Conservation (phyloP, 2,797 vertebrate genomes). For the Malacoraja senta region DNA sequence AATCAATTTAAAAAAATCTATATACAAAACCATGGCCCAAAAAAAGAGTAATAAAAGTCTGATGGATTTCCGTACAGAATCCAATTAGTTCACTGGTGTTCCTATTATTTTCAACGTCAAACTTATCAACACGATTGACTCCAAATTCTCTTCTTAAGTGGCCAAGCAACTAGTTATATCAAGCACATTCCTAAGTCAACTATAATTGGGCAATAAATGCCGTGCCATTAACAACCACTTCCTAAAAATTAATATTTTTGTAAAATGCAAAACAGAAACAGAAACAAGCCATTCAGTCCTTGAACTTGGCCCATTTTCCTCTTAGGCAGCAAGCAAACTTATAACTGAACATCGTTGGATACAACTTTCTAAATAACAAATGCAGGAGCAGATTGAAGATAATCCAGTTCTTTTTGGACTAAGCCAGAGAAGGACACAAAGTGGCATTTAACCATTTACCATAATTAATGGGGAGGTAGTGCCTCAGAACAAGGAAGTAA, state of each 20-base stretch:
- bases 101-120: not conserved
- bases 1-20: no score
- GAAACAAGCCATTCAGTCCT: not conserved
- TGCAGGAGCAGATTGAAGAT: not conserved
- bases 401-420: no score
- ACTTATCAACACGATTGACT: not conserved
- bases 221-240: not conserved
- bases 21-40: not conserved
- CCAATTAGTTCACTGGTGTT: no score
- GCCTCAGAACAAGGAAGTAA: not conserved
- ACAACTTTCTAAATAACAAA: not conserved
- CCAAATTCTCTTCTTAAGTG: not conserved
- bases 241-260: not conserved
- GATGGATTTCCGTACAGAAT: not conserved
- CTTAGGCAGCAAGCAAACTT: not conserved
- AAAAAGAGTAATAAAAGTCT: no score
- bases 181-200: not conserved
- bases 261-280: not conserved
- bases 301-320: not conserved
- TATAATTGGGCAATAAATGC: not conserved
- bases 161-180: not conserved
- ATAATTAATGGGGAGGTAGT: no score
- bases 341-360: not conserved
- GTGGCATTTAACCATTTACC: not conserved
- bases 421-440: not conserved